Base-by-base conservation (phyloP, 1,140 invertebrate genomes). In the Melipona quadrifasciata region DNA sequence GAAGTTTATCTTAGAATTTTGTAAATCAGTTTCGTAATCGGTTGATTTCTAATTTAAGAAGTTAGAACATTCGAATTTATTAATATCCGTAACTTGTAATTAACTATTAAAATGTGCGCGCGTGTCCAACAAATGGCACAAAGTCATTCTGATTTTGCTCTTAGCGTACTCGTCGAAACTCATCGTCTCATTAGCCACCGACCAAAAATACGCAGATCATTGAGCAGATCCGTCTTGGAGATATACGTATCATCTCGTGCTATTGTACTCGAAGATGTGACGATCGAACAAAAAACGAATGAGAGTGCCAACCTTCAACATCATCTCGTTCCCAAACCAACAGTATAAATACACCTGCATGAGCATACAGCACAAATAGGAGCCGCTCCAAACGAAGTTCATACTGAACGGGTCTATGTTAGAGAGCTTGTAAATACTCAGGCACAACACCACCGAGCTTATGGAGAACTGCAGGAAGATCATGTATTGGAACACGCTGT, bases 251-350 rank as follows among this genome's bases (percentile, higher is more conserved):
- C 14, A 64, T 2, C 39, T 70, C 47, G 39, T 76, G 72, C 6
- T 57, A 57, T 24, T 16, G 51, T 19, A 61, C 24, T 76, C 39
- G 17, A 27, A 24, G 0, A 27, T 27, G 16, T n/a, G 24, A 27
- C 19, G 31, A 68, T 53, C 14, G 0, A 68, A 67, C 27, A 31
- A 31, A 71, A 79, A 71, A 47, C 19, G 47, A 64, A 80, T 68
- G 17, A 47, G 53, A 17, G 21, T 67, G 70, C 90, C 90, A 93
- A 95, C 95, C 91, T 93, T 93, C 55, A 95, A 90, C 11, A 95
- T 95, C 2, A 96, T 93, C 90, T 96, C 95, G 88, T 95, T 95
- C n/a, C 95, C 95, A 82, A 95, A 96, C 95, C 95, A 96, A 88
- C 95, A 96, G 82, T 96, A 96, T 4, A 96, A 87, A 76, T 94